A percentile compares a stretch with the other conserved stretches of the same genome.
Conservation (phyloP, 2,113 vertebrate species). For the Natator depressus region DNA sequence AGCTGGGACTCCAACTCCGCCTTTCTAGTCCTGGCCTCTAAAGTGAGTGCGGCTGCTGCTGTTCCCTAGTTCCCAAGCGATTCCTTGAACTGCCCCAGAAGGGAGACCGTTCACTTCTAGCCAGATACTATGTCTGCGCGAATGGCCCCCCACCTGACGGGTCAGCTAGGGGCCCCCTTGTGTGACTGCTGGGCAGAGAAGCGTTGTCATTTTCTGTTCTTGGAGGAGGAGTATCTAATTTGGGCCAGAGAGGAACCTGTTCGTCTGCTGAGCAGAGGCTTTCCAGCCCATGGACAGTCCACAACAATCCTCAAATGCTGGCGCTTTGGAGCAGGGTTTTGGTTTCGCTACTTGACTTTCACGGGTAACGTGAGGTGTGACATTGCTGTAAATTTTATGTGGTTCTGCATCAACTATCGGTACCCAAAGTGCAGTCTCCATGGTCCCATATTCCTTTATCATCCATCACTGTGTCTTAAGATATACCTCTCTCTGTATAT, state of each 20-base stretch:
- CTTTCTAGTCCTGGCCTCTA: neutral
- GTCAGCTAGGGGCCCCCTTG: neutral
- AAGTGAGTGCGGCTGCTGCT: fast-evolving
- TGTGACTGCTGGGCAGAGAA: neutral
- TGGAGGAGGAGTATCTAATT: neutral
- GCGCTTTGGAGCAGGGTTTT: neutral
- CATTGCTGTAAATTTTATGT: slow-evolving; percentile 55
- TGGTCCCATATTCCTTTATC: slow-evolving; percentile 31
- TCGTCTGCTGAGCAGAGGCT: neutral
- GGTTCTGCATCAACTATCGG: slow-evolving; percentile 32
- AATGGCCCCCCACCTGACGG: too few species aligned
- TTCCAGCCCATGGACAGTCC: neutral
- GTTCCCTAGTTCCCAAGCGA: neutral
- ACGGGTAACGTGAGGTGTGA: neutral
- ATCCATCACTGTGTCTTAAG: slow-evolving; percentile 74
- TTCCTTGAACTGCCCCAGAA: neutral
- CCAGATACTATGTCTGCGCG: fast-evolving
- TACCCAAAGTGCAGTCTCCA: slow-evolving; percentile 38
- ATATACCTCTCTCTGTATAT: slow-evolving; percentile 75
- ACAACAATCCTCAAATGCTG: neutral
- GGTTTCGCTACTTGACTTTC: neutral
- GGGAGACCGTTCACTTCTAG: neutral
- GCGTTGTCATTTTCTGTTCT: neutral
- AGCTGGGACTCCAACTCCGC: neutral
- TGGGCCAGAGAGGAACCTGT: neutral